phyloP scores from a whole-genome alignment of 2,797 vertebrate genomes.

The Karalla daura region DNA sequence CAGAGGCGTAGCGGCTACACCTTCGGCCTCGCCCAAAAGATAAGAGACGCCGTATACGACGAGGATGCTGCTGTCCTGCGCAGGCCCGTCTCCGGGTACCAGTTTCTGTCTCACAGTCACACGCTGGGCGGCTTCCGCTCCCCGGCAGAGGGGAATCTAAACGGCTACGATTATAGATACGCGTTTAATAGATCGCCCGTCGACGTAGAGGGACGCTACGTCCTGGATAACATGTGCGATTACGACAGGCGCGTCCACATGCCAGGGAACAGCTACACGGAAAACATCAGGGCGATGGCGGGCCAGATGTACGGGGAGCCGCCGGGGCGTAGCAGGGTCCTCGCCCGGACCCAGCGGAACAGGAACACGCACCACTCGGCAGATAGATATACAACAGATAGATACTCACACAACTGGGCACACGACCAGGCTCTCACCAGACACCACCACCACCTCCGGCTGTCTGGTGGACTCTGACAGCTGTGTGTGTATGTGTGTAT shows the following conservation, averaged over 20 bases:
- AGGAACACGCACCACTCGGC: conserved; percentile 8
- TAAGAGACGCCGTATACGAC: not conserved
- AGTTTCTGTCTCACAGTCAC: conserved; percentile 17
- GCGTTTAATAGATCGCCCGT: not conserved
- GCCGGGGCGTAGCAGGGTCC: not conserved
- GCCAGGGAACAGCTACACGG: conserved; percentile 35
- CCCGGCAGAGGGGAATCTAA: conserved; percentile 19
- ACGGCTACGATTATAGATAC: not conserved
- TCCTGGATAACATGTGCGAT: not conserved
- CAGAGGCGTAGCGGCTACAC: conserved; percentile 26
- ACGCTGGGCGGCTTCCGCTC: not conserved
- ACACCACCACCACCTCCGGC: conserved; percentile 46
- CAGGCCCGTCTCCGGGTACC: not conserved
- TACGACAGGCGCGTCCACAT: not conserved
- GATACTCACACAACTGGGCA: conserved; percentile 27
- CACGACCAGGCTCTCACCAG: conserved; percentile 52
- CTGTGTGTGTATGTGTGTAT: not conserved
- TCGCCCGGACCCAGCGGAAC: not conserved
- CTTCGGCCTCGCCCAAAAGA: conserved; percentile 37
- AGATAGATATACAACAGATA: not conserved
- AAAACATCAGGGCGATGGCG: conserved; percentile 72
- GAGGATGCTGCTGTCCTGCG: not conserved
- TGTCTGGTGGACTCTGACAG: conserved; percentile 71
- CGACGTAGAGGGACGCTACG: not conserved
- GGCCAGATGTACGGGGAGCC: conserved; percentile 76